These are phyloP conservation scores for Fragum fragum DNA, from an alignment of 2,888 invertebrate genomes.

Conservation along the genomic window DNA sequence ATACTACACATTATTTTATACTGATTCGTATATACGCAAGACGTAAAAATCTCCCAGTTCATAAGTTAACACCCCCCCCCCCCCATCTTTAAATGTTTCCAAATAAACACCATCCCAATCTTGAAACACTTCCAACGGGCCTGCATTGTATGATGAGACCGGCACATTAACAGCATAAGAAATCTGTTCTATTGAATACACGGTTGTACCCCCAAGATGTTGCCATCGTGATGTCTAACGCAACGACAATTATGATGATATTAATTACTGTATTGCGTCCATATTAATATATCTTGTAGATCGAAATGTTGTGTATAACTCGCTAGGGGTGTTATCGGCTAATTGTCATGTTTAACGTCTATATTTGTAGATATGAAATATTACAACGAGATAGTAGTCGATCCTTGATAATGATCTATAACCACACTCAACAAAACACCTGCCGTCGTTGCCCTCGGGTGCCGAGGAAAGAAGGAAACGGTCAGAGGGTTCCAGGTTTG, in stretches of 20 bases:
- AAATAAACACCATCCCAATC: no score
- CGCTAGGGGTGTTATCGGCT: conserved; percentile 6
- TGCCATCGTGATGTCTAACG: not conserved
- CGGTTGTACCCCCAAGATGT: not conserved
- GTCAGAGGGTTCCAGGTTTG: not conserved
- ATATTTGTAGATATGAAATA: conserved; percentile 3
- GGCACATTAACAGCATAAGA: no score
- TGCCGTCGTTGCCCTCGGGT: not conserved
- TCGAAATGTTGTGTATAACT: not conserved
- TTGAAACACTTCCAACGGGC: no score
- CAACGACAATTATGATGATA: conserved; percentile 1
- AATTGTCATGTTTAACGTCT: conserved; percentile 1
- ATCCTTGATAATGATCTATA: not conserved
- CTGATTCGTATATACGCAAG: no score
- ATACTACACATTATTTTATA: no score
- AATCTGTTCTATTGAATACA: no score
- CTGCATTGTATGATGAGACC: no score
- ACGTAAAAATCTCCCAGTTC: no score
- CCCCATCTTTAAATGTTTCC: no score
- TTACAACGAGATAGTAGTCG: not conserved
- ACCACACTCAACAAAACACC: not conserved
- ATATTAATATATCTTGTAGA: not conserved
- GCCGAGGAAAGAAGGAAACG: not conserved
- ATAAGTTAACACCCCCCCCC: no score
- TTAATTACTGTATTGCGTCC: not conserved